These are phyloP conservation scores for Loris lydekkerianus DNA, from an alignment of 2,797 vertebrate genomes.

Conservation along the genomic window DNA sequence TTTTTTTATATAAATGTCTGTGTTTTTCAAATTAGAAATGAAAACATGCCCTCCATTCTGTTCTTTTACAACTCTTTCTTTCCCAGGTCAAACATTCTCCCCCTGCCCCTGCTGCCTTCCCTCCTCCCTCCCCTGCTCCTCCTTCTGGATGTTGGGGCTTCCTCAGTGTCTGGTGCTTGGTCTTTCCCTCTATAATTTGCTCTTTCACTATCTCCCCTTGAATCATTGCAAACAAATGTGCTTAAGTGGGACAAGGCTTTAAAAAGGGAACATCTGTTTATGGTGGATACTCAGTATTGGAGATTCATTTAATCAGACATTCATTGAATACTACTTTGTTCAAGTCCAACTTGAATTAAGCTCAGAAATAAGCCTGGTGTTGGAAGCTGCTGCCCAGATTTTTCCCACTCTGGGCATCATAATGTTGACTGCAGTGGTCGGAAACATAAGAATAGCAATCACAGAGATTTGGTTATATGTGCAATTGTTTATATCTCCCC, in stretches of 20 bases:
- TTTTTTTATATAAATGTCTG: constrained; percentile 5
- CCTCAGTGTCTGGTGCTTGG: background rate
- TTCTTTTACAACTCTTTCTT: background rate
- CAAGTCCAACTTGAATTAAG: background rate
- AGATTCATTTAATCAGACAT: constrained; percentile 47
- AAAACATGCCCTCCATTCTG: constrained; percentile 10
- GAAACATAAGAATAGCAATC: background rate
- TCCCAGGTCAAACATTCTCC: background rate
- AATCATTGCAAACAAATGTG: constrained; percentile 58
- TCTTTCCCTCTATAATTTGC: constrained; percentile 26
- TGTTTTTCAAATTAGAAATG: constrained; percentile 47
- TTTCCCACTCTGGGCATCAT: background rate
- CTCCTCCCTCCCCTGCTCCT: background rate
- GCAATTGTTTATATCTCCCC: background rate
- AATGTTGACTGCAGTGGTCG: background rate
- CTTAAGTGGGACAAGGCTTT: constrained; percentile 35
- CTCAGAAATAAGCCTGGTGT: background rate
- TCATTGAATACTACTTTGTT: constrained; percentile 65
- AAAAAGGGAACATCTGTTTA: constrained; percentile 60
- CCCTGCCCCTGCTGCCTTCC: background rate
- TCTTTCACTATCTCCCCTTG: constrained; percentile 29
- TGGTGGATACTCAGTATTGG: background rate
- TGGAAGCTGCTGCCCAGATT: background rate
- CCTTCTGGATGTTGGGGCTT: background rate
- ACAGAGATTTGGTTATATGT: background rate